A percentile compares a stretch with the other conserved stretches of the same genome.
Evolutionary conservation across 2,797 vertebrate species (phyloP).

Genomic region (Chromobotia macracanthus): DNA sequence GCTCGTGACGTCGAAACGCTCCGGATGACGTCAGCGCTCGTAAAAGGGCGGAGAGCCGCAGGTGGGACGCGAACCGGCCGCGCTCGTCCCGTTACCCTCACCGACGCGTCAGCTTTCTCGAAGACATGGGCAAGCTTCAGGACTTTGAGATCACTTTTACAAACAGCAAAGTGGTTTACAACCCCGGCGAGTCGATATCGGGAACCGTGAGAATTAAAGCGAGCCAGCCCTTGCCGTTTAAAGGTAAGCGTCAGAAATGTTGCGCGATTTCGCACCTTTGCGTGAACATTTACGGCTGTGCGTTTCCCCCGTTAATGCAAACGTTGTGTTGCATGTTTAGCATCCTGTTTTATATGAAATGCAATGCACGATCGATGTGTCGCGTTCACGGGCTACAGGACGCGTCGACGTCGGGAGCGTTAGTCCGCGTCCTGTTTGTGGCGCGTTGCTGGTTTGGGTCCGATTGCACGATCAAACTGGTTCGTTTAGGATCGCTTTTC

Average conservation of each 20-base stretch:
- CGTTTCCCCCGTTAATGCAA: too few species aligned
- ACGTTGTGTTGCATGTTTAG: background rate
- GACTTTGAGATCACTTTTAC: constrained; percentile 79
- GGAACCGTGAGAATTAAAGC: constrained; percentile 75
- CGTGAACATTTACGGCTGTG: too few species aligned
- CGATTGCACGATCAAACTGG: constrained; percentile 10
- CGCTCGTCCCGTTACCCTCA: constrained; percentile 25
- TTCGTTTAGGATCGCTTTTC: background rate
- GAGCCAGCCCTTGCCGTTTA: constrained; percentile 72
- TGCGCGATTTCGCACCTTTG: too few species aligned
- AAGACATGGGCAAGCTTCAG: constrained; percentile 80
- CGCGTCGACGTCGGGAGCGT: background rate
- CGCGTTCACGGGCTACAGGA: background rate
- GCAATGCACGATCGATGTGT: too few species aligned
- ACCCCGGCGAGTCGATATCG: constrained; percentile 77
- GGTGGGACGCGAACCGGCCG: constrained; percentile 52
- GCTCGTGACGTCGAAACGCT: constrained; percentile 54
- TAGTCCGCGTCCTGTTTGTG: constrained; percentile 19
- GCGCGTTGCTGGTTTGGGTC: constrained; percentile 2
- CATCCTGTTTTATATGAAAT: background rate
- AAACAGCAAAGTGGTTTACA: constrained; percentile 82
- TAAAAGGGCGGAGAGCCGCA: constrained; percentile 53
- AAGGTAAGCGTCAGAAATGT: constrained; percentile 68
- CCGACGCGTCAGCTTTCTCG: constrained; percentile 8
- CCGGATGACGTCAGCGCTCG: constrained; percentile 54